Base-by-base conservation (phyloP, 2,888 invertebrate genomes). In the Linnaemya tessellans region DNA sequence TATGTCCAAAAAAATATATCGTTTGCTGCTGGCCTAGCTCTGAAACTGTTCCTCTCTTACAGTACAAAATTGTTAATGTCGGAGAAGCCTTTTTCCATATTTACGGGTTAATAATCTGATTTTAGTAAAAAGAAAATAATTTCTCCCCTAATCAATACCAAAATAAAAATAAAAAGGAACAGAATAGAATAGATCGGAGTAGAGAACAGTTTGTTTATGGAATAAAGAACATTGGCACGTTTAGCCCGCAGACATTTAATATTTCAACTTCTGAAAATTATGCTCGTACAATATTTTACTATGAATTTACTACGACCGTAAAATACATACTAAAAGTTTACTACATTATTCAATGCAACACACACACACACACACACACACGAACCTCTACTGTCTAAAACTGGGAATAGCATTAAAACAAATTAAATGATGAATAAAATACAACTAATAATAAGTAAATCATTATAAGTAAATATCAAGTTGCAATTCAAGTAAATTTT, bases 171-270 rank as follows among this genome's bases (percentile, higher is more conserved):
- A 77, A 25, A 71, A 74, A 49, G 11, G 3, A 58, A 49, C 46
- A 15, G 5, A 43, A 54, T 38, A 58, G 30, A 77, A 64, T 43
- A 82, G 62, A 64, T 70, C 51, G 46, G 18, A 20, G 18, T 8
- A 73, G 38, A 74, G 68, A 80, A 58, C 68, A 79, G 30, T 43
- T 70, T 65, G 18, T 38, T 51, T 67, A 30, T 38, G 51, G 51
- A 60, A 41, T 20, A 70, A 43, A 35, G 65, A 80, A 67, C 38
- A 75, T 74, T 74, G 74, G 79, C 85, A 85, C 85, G 85, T 85
- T 85, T 85, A 85, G 85, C 85, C 85, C 82, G 85, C 85, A 85
- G 85, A 75, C 67, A 85, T 85, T 75, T 82, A 74, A 85, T 82
- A 83, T 71, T 83, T 73, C 74, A 51, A 82, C 75, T 71, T 67